phyloP scores from a whole-genome alignment of 2,888 invertebrate species.

The Acanthoscelides obtectus region DNA sequence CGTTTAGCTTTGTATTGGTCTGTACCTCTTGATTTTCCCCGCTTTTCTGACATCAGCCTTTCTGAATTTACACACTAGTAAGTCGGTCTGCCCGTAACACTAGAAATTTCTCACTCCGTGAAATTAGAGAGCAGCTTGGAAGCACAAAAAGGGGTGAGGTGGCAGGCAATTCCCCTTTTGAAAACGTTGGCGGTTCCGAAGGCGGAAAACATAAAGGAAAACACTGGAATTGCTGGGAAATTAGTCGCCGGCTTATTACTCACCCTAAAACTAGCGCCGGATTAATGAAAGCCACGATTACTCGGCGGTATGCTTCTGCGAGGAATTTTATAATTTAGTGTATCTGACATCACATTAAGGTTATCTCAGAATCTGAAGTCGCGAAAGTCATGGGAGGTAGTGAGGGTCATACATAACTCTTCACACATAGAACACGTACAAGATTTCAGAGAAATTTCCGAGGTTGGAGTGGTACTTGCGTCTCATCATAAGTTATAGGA shows the following conservation, averaged over 20 bases:
- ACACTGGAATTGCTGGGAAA: not conserved
- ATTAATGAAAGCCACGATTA: not conserved
- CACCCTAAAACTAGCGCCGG: not conserved
- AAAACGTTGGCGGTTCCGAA: not conserved
- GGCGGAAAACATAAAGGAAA: not conserved
- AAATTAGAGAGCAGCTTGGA: not conserved
- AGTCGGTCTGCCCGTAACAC: not conserved
- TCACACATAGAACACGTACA: no score
- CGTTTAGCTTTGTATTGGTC: no score
- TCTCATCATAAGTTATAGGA: no score
- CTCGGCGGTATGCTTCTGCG: not conserved
- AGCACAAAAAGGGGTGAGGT: not conserved
- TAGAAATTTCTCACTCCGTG: not conserved
- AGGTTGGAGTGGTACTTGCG: no score
- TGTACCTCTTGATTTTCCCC: no score
- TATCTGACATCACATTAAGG: not conserved
- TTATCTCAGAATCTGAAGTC: not conserved
- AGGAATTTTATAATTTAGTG: not conserved
- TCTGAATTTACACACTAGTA: not conserved
- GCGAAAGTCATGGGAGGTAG: no score
- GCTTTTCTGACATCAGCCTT: no score
- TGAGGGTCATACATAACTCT: no score
- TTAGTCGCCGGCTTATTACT: not conserved
- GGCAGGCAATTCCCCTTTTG: not conserved
- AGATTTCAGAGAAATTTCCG: no score